Base-by-base conservation (phyloP, 1,140 invertebrate species). In the Hyles vespertilio region DNA sequence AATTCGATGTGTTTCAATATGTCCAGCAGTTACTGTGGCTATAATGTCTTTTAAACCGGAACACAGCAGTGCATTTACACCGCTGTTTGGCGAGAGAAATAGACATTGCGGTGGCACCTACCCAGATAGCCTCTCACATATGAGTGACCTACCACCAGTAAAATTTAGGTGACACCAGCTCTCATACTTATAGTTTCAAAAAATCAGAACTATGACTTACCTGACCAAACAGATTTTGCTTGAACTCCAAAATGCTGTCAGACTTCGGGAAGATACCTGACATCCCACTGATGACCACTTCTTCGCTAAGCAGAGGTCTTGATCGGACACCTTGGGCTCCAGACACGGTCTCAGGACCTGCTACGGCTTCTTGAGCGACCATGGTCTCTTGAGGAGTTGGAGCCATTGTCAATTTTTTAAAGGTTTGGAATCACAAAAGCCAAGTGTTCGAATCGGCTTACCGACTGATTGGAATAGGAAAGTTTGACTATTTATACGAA, bases 271-370 rank as follows among this genome's bases (percentile, higher is more conserved):
- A 59, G 22, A 59, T 59, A 3, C 57, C 57, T 1, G 57, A 51
- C 5, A 59, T 44, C 5, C 57, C 57, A 46, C 57, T 59, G 49
- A 59, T 59, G n/a, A 59, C 57, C 5, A 59, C 49, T 45, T 59
- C 57, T 5, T 59, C 51, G 6, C 57, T 49, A 7, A 22, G 43
- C 12, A 58, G 9, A 7, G 56, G 47, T 51, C 32, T 43, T 11
- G 53, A 32, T 3, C 7, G 3, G 22, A 22, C 22, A 22, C 2
- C 22, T 22, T 22, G 22, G 3, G 43, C 1, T 55, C 10, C 53
- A 32, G 34, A 36, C 32, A 34, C 12, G 12, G 34, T 52, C 5
- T 12, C 12, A 50, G 48, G 33, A 40, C 11, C 34, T 36, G 10
- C 51, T 3, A 6, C 1, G 34, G 9, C 22, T 22, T 22, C 22